These are phyloP conservation scores for Trachythela sp. DNA, from an alignment of 64 coral and sea anemone genomes.

Conservation along the genomic window DNA sequence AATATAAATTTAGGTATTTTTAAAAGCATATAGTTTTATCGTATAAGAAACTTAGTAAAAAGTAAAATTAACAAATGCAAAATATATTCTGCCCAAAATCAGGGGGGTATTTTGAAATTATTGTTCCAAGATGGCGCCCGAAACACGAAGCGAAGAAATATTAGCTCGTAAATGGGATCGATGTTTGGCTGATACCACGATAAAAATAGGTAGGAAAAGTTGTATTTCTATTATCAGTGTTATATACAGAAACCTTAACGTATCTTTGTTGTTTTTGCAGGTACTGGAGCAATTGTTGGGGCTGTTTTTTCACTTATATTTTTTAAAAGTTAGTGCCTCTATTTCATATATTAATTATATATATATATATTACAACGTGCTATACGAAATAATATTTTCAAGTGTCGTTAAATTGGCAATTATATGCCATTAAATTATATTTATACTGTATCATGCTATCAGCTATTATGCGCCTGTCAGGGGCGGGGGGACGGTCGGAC, in stretches of 20 bases:
- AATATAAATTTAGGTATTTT: no score
- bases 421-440: no score
- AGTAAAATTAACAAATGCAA: no score
- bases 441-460: no score
- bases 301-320: conserved; percentile 76
- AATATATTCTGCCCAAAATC: no score
- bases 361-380: no score
- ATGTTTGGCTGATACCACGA: conserved; percentile 80
- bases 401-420: no score
- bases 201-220: conserved; percentile 63
- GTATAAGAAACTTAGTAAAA: no score
- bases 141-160: conserved; percentile 49
- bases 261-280: conserved; percentile 51
- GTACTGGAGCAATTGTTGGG: conserved; percentile 66
- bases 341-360: not conserved
- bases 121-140: conserved; percentile 75
- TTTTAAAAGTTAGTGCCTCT: conserved; percentile 82
- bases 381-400: no score
- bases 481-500: no score
- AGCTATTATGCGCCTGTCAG: no score
- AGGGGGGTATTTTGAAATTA: not conserved
- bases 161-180: conserved; percentile 87
- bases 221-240: not conserved
- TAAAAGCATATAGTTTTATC: no score
- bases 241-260: not conserved